These are phyloP conservation scores for Sarcophaga peregrina DNA, from an alignment of 1,140 invertebrate species.

Conservation along the genomic window DNA sequence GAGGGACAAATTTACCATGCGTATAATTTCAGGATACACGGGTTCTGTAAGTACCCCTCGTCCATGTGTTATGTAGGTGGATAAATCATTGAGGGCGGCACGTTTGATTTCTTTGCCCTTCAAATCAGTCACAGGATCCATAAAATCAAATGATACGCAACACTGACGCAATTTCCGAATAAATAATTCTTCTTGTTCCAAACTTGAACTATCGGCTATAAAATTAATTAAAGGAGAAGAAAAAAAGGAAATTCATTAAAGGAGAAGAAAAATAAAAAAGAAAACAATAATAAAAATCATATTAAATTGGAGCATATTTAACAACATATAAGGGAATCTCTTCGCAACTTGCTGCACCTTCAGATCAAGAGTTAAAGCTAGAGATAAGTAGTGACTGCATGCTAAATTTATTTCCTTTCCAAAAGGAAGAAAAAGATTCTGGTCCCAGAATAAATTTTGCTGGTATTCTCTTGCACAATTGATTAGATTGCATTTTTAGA, in stretches of 20 bases:
- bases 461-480: too few species aligned
- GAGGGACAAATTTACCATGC: conserved; percentile 83
- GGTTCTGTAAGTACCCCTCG: conserved; percentile 95
- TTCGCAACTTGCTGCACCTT: too few species aligned
- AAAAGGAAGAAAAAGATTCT: too few species aligned
- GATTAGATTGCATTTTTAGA: too few species aligned
- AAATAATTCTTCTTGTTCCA: conserved; percentile 97
- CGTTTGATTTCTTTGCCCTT: conserved; percentile 99
- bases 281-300: not conserved
- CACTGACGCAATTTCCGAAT: conserved; percentile 98
- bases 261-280: not conserved
- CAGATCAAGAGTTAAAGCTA: too few species aligned
- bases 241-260: conserved; percentile 25
- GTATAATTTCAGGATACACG: conserved; percentile 97
- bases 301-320: not conserved
- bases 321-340: too few species aligned
- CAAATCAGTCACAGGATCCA: conserved; percentile 97
- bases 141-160: conserved; percentile 98
- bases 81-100: conserved; percentile 95
- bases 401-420: too few species aligned
- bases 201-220: conserved; percentile 72
- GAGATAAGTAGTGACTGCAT: too few species aligned
- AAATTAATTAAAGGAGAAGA: conserved; percentile 1
- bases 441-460: too few species aligned
- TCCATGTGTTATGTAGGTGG: conserved; percentile 96